Evolutionary conservation across 2,888 invertebrate genomes (phyloP).

Genomic region (Melipona bicolor): DNA sequence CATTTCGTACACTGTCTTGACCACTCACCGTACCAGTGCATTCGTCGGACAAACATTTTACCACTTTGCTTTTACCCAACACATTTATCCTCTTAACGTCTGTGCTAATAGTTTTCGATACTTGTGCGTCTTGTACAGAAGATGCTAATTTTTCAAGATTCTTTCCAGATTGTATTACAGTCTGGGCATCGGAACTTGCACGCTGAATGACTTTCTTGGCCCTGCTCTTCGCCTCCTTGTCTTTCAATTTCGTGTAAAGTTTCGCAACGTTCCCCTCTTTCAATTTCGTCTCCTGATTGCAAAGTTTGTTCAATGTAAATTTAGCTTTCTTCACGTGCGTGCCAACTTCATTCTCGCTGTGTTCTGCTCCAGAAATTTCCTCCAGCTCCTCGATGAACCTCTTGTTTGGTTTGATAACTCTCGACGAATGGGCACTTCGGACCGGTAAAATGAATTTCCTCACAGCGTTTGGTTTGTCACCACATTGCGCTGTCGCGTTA

Average conservation of each 20-base stretch:
- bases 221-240: conserved; percentile 68
- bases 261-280: conserved; percentile 58
- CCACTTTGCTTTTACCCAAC: conserved; percentile 59
- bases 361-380: conserved; percentile 79
- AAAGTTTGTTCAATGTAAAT: conserved; percentile 66
- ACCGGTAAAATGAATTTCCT: conserved; percentile 91
- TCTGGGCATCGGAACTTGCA: conserved; percentile 47
- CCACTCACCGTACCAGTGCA: conserved; percentile 22
- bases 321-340: conserved; percentile 76
- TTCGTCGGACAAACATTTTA: conserved; percentile 47
- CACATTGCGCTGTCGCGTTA: conserved; percentile 71
- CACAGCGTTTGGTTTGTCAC: conserved; percentile 80
- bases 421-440: conserved; percentile 93
- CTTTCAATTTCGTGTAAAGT: conserved; percentile 60
- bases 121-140: conserved; percentile 66
- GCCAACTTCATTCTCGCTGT: conserved; percentile 74
- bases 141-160: conserved; percentile 55
- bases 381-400: conserved; percentile 90
- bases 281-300: conserved; percentile 66
- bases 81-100: conserved; percentile 55
- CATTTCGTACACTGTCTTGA: conserved; percentile 61
- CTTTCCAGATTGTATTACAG: conserved; percentile 54
- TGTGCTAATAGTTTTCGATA: conserved; percentile 60
- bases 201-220: conserved; percentile 61
- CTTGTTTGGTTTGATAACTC: conserved; percentile 95